These are phyloP conservation scores for Aspidiotus rigidus DNA, from an alignment of 2,888 invertebrate genomes.

Conservation along the genomic window DNA sequence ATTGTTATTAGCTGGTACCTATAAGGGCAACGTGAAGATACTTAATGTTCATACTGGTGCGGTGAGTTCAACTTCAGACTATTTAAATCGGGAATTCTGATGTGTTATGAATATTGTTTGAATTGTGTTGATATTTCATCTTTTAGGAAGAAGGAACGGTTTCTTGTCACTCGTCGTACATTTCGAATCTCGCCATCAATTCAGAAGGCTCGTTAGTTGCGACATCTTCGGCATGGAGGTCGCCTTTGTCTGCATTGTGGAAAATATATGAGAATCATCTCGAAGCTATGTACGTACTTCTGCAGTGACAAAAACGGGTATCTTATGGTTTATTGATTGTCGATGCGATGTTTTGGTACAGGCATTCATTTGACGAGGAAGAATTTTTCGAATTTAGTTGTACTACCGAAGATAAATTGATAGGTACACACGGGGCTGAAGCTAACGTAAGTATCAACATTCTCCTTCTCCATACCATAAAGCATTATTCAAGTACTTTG, in stretches of 20 bases:
- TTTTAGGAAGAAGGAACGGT: conserved; percentile 62
- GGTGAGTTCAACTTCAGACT: conserved; percentile 40
- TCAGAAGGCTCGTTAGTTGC: conserved; percentile 69
- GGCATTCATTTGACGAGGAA: conserved; percentile 68
- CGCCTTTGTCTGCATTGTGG: conserved; percentile 75
- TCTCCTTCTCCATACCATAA: background rate
- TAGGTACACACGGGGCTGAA: conserved; percentile 77
- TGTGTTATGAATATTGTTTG: background rate
- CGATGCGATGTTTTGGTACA: conserved; percentile 40
- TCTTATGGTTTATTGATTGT: background rate
- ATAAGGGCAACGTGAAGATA: conserved; percentile 79
- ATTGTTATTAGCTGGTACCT: conserved; percentile 75
- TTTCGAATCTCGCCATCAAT: conserved; percentile 68
- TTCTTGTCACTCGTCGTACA: conserved; percentile 76
- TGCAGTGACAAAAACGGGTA: conserved; percentile 19
- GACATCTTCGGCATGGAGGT: conserved; percentile 76
- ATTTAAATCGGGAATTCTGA: background rate
- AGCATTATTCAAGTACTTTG: background rate
- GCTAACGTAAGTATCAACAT: conserved; percentile 54
- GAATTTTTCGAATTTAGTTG: conserved; percentile 89
- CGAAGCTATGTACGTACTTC: conserved; percentile 52
- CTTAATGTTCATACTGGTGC: conserved; percentile 73
- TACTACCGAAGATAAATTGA: conserved; percentile 68
- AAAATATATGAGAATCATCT: conserved; percentile 52
- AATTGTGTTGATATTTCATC: background rate